Evolutionary conservation across 2,797 vertebrate species (phyloP), one percentile per base, ranked within the genome.

Genomic region (Cyclura pinguis): DNA sequence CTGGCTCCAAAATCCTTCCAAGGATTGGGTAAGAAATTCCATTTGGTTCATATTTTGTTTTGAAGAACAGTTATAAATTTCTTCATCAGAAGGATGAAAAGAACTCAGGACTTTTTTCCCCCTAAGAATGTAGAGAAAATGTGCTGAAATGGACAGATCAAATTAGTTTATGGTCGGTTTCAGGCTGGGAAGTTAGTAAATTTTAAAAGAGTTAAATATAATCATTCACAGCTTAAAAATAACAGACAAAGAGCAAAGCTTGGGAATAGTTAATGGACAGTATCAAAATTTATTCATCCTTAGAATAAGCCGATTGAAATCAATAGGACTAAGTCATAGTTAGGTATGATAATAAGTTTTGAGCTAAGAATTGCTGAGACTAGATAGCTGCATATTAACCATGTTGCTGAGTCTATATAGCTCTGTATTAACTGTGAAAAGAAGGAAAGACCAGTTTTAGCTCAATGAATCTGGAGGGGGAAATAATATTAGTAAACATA

Each of bases 151-250:
- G 29, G 67, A 69, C 67, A 69, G 67, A 69, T 32, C 29, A 69
- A 69, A 13, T 12, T 69, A 29, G 67, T 69, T 69, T n/a, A 38
- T 47, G 1, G 22, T 3, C 32, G 52, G 10, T 85, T 62, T 62
- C 50, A 72, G 27, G 64, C 29, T 69, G 3, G 10, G 29, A 69
- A 69, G 9, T 69, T 32, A 12, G 32, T 38, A 32, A n/a, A n/a
- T 47, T 55, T 80, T 72, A 47, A 55, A 78, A 69, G 22, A 74
- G 52, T 88, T 12, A 81, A 55, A 78, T 89, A 64, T 62, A 80
- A 57, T 57, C 35, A 57, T 52, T 35, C 18, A 62, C 35, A 69
- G 42, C 24, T 72, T 35, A n/a, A 73, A 55, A 85, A 27, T 10
- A 85, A 35, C 64, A 72, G 72, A 84, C 38, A 9, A 32, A 78